Evolutionary conservation across 2,797 vertebrate species (phyloP), one percentile per base, ranked within the genome.

Genomic region (Poeciliopsis infans): DNA sequence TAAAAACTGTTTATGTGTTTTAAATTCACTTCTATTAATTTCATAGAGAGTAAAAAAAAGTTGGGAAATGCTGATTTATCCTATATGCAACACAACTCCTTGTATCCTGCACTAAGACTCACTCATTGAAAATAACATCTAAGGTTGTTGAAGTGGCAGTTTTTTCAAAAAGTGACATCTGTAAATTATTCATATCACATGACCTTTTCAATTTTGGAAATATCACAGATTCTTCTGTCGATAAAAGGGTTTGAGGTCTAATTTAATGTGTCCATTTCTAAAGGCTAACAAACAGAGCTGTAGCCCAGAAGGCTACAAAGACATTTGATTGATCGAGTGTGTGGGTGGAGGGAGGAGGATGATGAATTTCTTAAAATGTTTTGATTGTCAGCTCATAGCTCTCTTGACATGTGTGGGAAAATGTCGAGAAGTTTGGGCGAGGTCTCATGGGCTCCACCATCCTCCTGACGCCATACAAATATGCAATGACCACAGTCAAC

Each of bases 371-470:
- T 93, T 83, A 87, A 83, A 83, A 84, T 72, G 80, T 82, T 83
- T 77, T 83, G 79, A 76, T 83, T 85, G 88, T 89, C 85, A 87
- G 78, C 70, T 84, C 53, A 7, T 28, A 80, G 80, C 49, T 77
- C 90, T 74, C 51, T 80, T 91, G 89, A 91, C 70, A 59, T 89
- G 83, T 91, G 91, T 94, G 93, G 92, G 93, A 95, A 93, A 92
- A 87, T 92, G 90, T 92, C 89, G 90, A 70, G 77, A 88, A 81
- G 75, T 86, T 74, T 79, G 78, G 33, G 25, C 77, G 73, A 89
- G 86, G 89, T 93, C 89, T 90, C 76, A 49, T 20, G 76, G 31
- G 59, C 61, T 74, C 71, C 79, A 10, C 59, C 72, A 74, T 78
- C 74, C 47, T 23, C 5, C 3, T 28, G 25, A 23, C 10, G 31